Percentiles rank a stretch among this genome's conserved stretches.
These are phyloP conservation scores for Marasmarcha lunaedactyla DNA, from an alignment of 2,888 invertebrate species.

Conservation along the genomic window DNA sequence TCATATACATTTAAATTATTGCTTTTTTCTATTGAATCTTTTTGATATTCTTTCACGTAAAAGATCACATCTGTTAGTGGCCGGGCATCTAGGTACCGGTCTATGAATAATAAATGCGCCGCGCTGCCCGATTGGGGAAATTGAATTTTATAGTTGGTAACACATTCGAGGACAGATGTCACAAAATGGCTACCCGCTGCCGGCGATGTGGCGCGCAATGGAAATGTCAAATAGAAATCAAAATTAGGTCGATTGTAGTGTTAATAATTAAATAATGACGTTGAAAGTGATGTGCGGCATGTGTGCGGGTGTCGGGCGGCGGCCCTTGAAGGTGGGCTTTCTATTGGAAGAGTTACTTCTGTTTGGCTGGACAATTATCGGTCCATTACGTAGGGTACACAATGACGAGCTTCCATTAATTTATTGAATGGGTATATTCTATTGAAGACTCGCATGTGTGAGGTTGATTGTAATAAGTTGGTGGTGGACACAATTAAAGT, in stretches of 20 bases:
- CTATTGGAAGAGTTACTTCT: constrained; percentile 66
- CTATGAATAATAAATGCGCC: constrained; percentile 70
- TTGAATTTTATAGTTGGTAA: constrained; percentile 70
- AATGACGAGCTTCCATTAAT: constrained; percentile 48
- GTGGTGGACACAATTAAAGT: too few species aligned
- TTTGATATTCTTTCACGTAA: constrained; percentile 65
- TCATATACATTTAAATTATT: constrained; percentile 44
- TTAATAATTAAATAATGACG: constrained; percentile 67
- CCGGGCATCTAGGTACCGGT: constrained; percentile 58
- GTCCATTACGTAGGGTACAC: constrained; percentile 60
- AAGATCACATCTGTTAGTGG: constrained; percentile 68
- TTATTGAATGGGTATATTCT: constrained; percentile 32
- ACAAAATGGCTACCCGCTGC: constrained; percentile 53
- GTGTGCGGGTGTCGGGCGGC: constrained; percentile 25
- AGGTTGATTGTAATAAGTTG: too few species aligned
- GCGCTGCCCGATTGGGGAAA: constrained; percentile 67
- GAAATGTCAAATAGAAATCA: constrained; percentile 69
- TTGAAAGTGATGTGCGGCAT: constrained; percentile 33
- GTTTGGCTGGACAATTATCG: constrained; percentile 65
- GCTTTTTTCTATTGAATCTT: constrained; percentile 47
- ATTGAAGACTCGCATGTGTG: constrained; percentile 40
- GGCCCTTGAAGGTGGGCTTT: constrained; percentile 36
- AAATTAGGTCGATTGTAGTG: constrained; percentile 69
- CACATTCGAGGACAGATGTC: constrained; percentile 69
- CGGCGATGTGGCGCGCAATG: constrained; percentile 54